A percentile compares a stretch with the other conserved stretches of the same genome.
Conservation (phyloP, 2,888 invertebrate species). For the Ferrisia virgata region DNA sequence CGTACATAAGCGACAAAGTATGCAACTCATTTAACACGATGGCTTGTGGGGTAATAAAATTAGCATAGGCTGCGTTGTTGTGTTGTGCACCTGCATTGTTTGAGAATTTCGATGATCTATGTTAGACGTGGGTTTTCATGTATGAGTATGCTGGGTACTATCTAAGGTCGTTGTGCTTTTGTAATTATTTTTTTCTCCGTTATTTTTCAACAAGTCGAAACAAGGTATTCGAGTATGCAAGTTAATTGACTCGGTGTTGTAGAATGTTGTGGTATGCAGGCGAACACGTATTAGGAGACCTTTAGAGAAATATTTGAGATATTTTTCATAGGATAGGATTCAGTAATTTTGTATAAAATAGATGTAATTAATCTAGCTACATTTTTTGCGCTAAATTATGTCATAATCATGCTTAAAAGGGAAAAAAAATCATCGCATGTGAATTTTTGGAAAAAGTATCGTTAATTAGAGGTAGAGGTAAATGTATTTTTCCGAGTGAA, state of each 20-base stretch:
- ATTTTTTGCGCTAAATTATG: too few relatives aligned
- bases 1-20: neutral
- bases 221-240: neutral
- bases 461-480: too few relatives aligned
- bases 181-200: neutral
- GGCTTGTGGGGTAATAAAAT: neutral
- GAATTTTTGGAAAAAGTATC: too few relatives aligned
- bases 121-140: neutral
- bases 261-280: neutral
- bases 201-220: too few relatives aligned
- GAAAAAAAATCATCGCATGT: too few relatives aligned
- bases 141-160: neutral
- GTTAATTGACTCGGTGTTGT: neutral
- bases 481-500: too few relatives aligned
- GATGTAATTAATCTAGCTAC: too few relatives aligned
- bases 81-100: neutral
- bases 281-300: too few relatives aligned
- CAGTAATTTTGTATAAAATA: too few relatives aligned
- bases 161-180: neutral
- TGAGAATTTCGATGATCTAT: too few relatives aligned
- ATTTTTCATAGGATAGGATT: neutral
- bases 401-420: too few relatives aligned
- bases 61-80: neutral
- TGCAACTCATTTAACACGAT: slow-evolving; percentile 2
- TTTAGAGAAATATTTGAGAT: neutral